Base-by-base conservation (phyloP, 2,888 invertebrate genomes). In the Acanthoscelides obtectus region DNA sequence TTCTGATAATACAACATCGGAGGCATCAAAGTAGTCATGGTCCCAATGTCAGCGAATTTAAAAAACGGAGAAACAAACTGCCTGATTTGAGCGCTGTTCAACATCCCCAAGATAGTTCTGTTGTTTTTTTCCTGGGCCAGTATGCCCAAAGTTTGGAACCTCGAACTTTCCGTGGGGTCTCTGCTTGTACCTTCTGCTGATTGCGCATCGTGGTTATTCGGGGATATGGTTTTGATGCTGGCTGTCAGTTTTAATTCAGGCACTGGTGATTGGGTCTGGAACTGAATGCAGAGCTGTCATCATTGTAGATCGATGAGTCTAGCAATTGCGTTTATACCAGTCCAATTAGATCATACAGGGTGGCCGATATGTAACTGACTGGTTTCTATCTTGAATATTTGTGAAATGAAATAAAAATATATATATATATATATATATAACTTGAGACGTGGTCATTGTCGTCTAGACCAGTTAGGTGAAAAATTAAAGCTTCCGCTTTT, bases 31-130 rank as follows among this genome's bases (percentile, higher is more conserved):
- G 17, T 3, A 17, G 22, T 68, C n/a, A 22, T 67, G 19, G 67
- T 22, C 17, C 22, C 67, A 19, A 19, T 67, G 0, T 72, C 72
- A 6, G 66, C 69, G 20, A 74, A 73, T 68, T 76, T 79, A 67
- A 74, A 79, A 71, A 79, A 79, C 17, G 80, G 79, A n/a, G 77
- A 80, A 2, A 80, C 78, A 66, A 79, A 77, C 69, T 78, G 79
- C 70, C 80, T 71, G 66, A 80, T 78, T 65, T 80, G 78, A 1
- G 76, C 75, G 70, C 80, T 80, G 20, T 76, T 78, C 20, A 79
- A 69, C 27, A 75, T 74, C 12, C 66, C 72, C 20, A 77, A 69
- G 69, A 78, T 70, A 19, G 70, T 72, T 27, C 70, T 0, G 72
- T 65, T 8, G 22, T 20, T 0, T 66, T 5, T 4, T 25, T 72